Evolutionary conservation across 2,888 invertebrate genomes (phyloP).

Genomic region (Cotesia congregata): DNA sequence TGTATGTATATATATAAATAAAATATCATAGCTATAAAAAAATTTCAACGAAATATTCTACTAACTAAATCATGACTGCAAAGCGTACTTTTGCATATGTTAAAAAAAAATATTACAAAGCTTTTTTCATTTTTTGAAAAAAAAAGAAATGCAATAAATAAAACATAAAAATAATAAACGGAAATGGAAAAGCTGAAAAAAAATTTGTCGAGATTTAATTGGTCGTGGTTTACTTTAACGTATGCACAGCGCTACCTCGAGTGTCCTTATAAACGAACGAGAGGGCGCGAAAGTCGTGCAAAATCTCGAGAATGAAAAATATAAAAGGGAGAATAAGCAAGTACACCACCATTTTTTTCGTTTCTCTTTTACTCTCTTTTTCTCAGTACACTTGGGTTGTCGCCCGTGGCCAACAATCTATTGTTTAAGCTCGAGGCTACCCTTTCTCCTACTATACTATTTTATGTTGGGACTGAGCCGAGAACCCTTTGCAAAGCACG

Average conservation of each 20-base stretch:
- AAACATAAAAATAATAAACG: constrained; percentile 13
- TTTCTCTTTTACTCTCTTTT: constrained; percentile 40
- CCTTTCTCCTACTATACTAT: constrained; percentile 31
- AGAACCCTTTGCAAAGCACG: constrained; percentile 45
- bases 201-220: constrained; percentile 60
- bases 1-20: not conserved
- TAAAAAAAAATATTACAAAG: constrained; percentile 37
- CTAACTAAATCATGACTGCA: not conserved
- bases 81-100: constrained; percentile 38
- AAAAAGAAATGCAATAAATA: constrained; percentile 6
- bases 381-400: constrained; percentile 57
- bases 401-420: constrained; percentile 63
- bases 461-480: constrained; percentile 39
- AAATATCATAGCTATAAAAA: not conserved
- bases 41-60: not conserved
- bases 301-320: constrained; percentile 35
- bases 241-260: constrained; percentile 59
- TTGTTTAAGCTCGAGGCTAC: constrained; percentile 56
- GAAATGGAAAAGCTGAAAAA: constrained; percentile 41
- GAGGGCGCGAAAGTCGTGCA: constrained; percentile 30
- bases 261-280: constrained; percentile 55
- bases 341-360: constrained; percentile 24
- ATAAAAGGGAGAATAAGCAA: constrained; percentile 31
- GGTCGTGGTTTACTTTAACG: constrained; percentile 65
- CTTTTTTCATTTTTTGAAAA: not conserved